Percentiles rank a stretch among this genome's conserved stretches.
These are phyloP conservation scores for Drosophila orena DNA, from an alignment of 1,140 invertebrate species.

Conservation along the genomic window DNA sequence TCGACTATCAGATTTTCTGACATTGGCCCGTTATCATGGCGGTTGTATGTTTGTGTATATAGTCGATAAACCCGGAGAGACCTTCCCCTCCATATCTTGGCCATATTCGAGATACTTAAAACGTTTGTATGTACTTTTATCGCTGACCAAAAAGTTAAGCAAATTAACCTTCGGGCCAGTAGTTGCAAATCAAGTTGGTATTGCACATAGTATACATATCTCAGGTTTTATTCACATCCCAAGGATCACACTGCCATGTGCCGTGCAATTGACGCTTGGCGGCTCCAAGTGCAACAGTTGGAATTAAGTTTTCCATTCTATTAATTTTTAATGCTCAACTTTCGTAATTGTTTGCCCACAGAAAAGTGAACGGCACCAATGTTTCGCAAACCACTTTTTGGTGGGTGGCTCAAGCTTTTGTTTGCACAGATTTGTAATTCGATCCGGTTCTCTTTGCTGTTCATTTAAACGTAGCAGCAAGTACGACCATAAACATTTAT, in stretches of 20 bases:
- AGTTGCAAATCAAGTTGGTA: conserved; percentile 33
- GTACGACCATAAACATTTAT: conserved; percentile 11
- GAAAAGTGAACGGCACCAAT: conserved; percentile 66
- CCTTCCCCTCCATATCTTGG: conserved; percentile 37
- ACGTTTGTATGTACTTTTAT: conserved; percentile 14
- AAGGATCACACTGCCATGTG: conserved; percentile 25
- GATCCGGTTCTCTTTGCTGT: conserved; percentile 34
- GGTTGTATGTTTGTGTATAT: background rate
- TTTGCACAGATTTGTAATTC: conserved; percentile 33
- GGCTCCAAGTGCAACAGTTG: conserved; percentile 46
- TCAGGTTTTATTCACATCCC: conserved; percentile 6
- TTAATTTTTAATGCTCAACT: conserved; percentile 68
- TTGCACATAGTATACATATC: background rate
- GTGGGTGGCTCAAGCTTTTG: conserved; percentile 44
- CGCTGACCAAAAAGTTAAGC: conserved; percentile 21
- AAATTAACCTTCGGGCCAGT: conserved; percentile 30
- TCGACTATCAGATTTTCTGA: conserved; percentile 1
- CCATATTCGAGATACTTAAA: conserved; percentile 16
- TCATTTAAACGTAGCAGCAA: conserved; percentile 13
- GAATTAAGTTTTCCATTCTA: conserved; percentile 59
- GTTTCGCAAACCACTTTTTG: conserved; percentile 50
- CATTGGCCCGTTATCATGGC: conserved; percentile 26
- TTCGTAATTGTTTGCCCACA: conserved; percentile 67
- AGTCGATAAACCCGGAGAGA: conserved; percentile 13
- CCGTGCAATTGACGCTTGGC: conserved; percentile 27